Percentiles rank a stretch among this genome's conserved stretches.
phyloP scores from a whole-genome alignment of 2,888 invertebrate species.

The Agrotis segetum region DNA sequence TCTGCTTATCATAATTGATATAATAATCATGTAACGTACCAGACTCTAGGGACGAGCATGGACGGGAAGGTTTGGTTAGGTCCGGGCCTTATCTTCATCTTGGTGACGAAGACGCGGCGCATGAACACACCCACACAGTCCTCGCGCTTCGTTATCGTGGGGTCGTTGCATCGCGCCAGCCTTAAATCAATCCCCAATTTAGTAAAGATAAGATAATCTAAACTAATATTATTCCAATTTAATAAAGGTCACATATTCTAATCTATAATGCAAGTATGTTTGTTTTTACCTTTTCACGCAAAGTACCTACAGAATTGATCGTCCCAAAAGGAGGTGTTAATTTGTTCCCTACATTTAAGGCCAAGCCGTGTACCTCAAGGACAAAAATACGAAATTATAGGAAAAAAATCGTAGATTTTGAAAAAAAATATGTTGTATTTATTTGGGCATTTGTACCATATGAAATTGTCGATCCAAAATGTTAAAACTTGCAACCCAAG shows the following conservation, averaged over 20 bases:
- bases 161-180: conserved; percentile 99
- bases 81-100: conserved; percentile 97
- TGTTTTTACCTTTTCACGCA: too few species aligned
- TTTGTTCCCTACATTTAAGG: too few species aligned
- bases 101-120: conserved; percentile 98
- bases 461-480: too few species aligned
- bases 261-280: too few species aligned
- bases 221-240: neutral
- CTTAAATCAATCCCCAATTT: conserved; percentile 76
- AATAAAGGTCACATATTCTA: neutral
- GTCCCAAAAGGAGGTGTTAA: too few species aligned
- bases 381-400: too few species aligned
- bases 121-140: conserved; percentile 99
- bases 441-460: too few species aligned
- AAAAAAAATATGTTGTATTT: too few species aligned
- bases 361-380: too few species aligned
- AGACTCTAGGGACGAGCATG: conserved; percentile 98
- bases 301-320: too few species aligned
- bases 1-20: neutral
- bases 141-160: conserved; percentile 94
- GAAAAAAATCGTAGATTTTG: too few species aligned
- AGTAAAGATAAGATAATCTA: neutral
- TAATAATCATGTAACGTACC: conserved; percentile 91
- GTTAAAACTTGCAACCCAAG: too few species aligned
- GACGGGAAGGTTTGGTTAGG: conserved; percentile 97